Conservation (phyloP, 2,113 vertebrate genomes). For the Notothenia coriiceps region DNA sequence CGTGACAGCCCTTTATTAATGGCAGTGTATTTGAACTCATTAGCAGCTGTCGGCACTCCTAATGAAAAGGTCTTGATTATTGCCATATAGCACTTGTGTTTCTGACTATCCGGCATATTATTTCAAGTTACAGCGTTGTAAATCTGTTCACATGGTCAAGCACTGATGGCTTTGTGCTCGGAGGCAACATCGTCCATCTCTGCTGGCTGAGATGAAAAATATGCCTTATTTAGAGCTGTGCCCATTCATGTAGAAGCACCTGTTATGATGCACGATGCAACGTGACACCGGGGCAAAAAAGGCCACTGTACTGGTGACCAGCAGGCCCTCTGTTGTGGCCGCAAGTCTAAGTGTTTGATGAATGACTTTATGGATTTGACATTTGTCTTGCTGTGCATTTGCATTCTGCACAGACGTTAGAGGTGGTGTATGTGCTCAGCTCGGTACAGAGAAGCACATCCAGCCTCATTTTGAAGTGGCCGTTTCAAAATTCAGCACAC, state of each 20-base stretch:
- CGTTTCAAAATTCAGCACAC: constrained; percentile 24
- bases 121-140: constrained; percentile 62
- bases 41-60: constrained; percentile 70
- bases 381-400: constrained; percentile 72
- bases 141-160: constrained; percentile 54
- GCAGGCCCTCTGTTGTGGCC: constrained; percentile 45
- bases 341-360: constrained; percentile 67
- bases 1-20: constrained; percentile 61
- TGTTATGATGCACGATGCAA: constrained; percentile 58
- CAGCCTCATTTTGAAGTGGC: neutral
- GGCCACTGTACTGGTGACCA: constrained; percentile 57
- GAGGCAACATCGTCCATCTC: constrained; percentile 31
- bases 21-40: constrained; percentile 68
- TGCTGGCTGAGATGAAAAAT: constrained; percentile 18
- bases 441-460: constrained; percentile 18
- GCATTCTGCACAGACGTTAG: constrained; percentile 52
- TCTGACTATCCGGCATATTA: constrained; percentile 64
- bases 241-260: constrained; percentile 26
- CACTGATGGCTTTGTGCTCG: constrained; percentile 38
- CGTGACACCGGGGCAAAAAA: constrained; percentile 54
- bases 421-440: constrained; percentile 22
- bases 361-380: constrained; percentile 76
- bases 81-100: constrained; percentile 76
- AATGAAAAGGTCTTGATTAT: constrained; percentile 82
- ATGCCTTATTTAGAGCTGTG: constrained; percentile 30